Conservation (phyloP, 2,113 vertebrate genomes). For the Urocynchramus pylzowi region DNA sequence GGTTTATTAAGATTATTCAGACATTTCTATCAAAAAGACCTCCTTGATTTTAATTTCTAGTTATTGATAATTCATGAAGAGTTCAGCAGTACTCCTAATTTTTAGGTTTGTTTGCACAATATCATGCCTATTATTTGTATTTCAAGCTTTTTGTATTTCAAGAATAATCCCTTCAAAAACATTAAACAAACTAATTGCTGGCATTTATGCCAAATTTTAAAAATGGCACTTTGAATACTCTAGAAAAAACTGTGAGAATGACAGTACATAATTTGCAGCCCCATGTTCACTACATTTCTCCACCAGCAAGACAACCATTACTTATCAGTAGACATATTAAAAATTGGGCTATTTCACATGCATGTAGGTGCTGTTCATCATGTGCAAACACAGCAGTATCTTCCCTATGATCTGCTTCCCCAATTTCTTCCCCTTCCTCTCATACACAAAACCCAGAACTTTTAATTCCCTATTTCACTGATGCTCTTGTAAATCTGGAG, state of each 20-base stretch:
- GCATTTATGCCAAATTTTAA: not conserved
- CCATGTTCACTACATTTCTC: not conserved
- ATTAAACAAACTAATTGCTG: not conserved
- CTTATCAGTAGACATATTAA: not conserved
- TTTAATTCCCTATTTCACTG: not conserved
- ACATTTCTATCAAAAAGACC: not conserved
- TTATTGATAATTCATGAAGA: not conserved
- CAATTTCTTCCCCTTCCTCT: not conserved
- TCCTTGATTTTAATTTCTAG: not conserved
- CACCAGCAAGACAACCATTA: not conserved
- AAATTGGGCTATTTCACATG: not conserved
- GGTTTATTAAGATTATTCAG: not conserved
- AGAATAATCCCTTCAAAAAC: not conserved
- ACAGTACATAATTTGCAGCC: not conserved
- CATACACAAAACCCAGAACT: not conserved
- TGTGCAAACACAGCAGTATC: not conserved
- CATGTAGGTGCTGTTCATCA: accelerated
- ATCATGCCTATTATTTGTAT: not conserved
- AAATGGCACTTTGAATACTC: not conserved
- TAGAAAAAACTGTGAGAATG: not conserved
- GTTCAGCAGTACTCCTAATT: not conserved
- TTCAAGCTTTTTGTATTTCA: not conserved
- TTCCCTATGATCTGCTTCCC: not conserved
- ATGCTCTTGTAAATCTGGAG: not conserved
- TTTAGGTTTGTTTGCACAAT: not conserved